phyloP scores from a whole-genome alignment of 1,140 invertebrate species.

The Drosophila tsacasi region DNA sequence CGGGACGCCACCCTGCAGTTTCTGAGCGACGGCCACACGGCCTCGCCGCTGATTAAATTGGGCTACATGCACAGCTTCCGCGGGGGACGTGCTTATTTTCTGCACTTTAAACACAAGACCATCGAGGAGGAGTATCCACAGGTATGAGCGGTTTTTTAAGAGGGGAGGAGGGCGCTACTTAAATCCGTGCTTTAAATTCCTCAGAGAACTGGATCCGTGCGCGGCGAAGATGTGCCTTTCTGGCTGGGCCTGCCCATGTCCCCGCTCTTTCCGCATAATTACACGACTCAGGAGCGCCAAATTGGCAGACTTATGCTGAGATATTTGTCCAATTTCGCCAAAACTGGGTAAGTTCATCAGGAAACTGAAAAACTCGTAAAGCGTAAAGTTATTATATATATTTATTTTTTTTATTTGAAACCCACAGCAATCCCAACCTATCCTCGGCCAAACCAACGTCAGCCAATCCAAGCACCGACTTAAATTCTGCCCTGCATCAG shows the following conservation, averaged over 20 bases:
- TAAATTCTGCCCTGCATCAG: conserved; percentile 26
- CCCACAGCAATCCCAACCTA: conserved; percentile 77
- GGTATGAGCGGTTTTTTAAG: conserved; percentile 85
- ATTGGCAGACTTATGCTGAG: conserved; percentile 91
- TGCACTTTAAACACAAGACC: conserved; percentile 94
- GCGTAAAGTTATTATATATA: background rate
- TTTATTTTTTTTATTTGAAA: background rate
- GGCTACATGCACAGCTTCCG: conserved; percentile 92
- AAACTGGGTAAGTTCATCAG: conserved; percentile 88
- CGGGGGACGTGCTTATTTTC: conserved; percentile 93
- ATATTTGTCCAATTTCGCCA: conserved; percentile 93
- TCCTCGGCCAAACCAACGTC: conserved; percentile 31
- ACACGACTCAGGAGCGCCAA: conserved; percentile 89
- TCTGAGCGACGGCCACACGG: conserved; percentile 94
- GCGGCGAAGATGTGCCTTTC: conserved; percentile 98
- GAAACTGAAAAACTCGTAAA: background rate
- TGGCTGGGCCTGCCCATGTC: conserved; percentile 96
- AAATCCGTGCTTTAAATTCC: background rate
- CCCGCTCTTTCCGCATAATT: conserved; percentile 89
- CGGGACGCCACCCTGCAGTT: conserved; percentile 91
- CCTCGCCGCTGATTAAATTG: conserved; percentile 92
- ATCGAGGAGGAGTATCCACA: conserved; percentile 91
- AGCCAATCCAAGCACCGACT: conserved; percentile 13
- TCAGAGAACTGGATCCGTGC: conserved; percentile 91
- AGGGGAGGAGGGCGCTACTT: background rate